Conservation (phyloP, 2,113 vertebrate species). For the Takifugu bimaculatus region DNA sequence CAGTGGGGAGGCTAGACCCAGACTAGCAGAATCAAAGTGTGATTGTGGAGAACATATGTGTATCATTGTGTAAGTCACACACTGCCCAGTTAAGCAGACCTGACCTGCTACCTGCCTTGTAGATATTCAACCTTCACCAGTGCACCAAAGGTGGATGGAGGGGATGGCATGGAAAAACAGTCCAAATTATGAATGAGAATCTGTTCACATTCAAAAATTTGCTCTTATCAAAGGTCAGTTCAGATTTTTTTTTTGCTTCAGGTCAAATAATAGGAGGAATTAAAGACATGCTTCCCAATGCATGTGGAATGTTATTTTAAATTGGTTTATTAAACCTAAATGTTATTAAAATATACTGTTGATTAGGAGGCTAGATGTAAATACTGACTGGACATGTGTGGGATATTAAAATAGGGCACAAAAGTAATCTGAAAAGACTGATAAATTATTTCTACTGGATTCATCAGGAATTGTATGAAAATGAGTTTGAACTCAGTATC, state of each 20-base stretch:
- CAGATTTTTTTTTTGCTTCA: too few species aligned
- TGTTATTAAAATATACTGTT: neutral
- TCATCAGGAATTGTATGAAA: too few species aligned
- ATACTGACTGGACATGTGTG: neutral
- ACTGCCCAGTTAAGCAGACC: neutral
- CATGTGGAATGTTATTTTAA: slow-evolving; percentile 9
- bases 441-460: neutral
- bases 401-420: neutral
- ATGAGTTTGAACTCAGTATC: too few species aligned
- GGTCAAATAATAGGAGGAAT: too few species aligned
- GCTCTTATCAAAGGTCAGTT: too few species aligned
- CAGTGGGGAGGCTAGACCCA: slow-evolving; percentile 26
- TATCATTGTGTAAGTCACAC: slow-evolving; percentile 22
- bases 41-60: slow-evolving; percentile 43
- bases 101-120: slow-evolving; percentile 1
- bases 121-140: slow-evolving; percentile 15
- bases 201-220: too few species aligned
- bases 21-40: slow-evolving; percentile 45
- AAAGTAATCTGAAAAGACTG: neutral
- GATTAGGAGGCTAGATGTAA: neutral
- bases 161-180: too few species aligned
- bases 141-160: slow-evolving; percentile 9
- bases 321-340: neutral
- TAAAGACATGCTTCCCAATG: too few species aligned
- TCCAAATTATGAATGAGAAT: neutral